phyloP scores from a whole-genome alignment of 2,888 invertebrate species.

The Petrolisthes cinctipes region DNA sequence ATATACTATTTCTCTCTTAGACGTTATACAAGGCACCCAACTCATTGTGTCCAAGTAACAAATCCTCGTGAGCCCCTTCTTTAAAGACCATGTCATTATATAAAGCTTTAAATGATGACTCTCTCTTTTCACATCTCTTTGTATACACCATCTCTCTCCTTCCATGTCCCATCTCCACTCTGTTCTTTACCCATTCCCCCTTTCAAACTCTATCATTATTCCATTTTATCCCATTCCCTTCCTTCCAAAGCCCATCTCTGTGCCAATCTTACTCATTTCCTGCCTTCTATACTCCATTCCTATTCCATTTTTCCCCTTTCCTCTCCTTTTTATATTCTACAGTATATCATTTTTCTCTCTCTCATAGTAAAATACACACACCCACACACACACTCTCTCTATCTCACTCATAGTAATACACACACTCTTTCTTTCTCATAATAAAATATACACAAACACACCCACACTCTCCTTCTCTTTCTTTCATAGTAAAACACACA shows the following conservation, averaged over 20 bases:
- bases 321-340: neutral
- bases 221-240: neutral
- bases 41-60: too few relatives aligned
- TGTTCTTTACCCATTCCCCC: neutral
- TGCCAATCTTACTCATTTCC: neutral
- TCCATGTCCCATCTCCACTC: too few relatives aligned
- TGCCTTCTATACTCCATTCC: neutral
- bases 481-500: too few relatives aligned
- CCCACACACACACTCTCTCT: neutral
- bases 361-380: neutral
- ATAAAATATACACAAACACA: neutral
- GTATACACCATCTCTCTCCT: too few relatives aligned
- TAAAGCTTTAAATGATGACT: too few relatives aligned
- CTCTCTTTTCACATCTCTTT: too few relatives aligned
- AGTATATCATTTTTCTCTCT: neutral
- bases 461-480: neutral
- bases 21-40: too few relatives aligned
- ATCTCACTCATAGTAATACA: too few relatives aligned
- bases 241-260: neutral
- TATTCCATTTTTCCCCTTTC: conserved; percentile 3
- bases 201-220: neutral
- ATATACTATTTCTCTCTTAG: too few relatives aligned
- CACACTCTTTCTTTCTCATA: neutral
- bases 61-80: too few relatives aligned
- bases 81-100: too few relatives aligned